Evolutionary conservation across 2,113 vertebrate species (phyloP).

Genomic region (Xiphias gladius): DNA sequence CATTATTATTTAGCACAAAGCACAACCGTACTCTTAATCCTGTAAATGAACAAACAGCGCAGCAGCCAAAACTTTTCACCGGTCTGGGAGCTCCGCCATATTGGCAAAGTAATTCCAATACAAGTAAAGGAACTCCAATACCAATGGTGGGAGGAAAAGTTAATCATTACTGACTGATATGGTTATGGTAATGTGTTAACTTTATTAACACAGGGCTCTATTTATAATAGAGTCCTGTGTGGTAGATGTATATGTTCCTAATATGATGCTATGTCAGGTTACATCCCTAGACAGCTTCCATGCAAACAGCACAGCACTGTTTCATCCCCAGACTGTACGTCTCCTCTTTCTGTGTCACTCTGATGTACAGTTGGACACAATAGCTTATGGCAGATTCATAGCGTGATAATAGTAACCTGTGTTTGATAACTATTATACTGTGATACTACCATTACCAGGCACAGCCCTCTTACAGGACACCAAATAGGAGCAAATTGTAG

Average conservation of each 20-base stretch:
- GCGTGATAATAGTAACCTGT: constrained; percentile 72
- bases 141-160: background rate
- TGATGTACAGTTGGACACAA: constrained; percentile 63
- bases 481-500: constrained; percentile 77
- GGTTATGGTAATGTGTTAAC: background rate
- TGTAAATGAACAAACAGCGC: background rate
- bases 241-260: too few species aligned
- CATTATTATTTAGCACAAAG: background rate
- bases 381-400: constrained; percentile 70
- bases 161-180: background rate
- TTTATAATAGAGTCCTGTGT: too few species aligned
- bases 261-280: constrained; percentile 16
- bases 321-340: constrained; percentile 8
- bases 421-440: constrained; percentile 73
- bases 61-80: too few species aligned
- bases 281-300: constrained; percentile 7
- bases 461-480: constrained; percentile 61
- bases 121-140: background rate
- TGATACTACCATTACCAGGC: constrained; percentile 72
- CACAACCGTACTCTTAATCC: background rate
- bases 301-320: constrained; percentile 19
- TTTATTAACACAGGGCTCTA: background rate
- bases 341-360: constrained; percentile 26
- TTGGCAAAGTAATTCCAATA: background rate
- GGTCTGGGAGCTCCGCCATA: background rate